Percentiles rank a stretch among this genome's conserved stretches.
Conservation (phyloP, 2,888 invertebrate genomes). For the Adineta ricciae region DNA sequence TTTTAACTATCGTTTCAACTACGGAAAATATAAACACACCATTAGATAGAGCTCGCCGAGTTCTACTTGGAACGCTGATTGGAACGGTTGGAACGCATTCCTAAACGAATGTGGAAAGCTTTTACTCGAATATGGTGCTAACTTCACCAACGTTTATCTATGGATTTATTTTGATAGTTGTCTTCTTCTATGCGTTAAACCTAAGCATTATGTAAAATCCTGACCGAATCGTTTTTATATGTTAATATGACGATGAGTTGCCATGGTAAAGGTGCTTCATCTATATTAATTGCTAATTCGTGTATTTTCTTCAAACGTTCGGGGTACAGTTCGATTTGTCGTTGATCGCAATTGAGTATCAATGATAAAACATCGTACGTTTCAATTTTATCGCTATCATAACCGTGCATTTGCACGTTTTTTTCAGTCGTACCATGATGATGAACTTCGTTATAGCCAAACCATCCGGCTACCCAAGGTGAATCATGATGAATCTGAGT, state of each 20-base stretch:
- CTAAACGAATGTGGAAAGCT: too few relatives aligned
- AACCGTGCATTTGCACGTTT: neutral
- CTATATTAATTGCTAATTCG: neutral
- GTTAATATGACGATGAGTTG: neutral
- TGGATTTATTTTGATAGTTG: too few relatives aligned
- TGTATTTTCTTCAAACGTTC: neutral
- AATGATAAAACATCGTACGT: neutral
- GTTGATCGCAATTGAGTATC: neutral
- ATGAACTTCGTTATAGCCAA: neutral
- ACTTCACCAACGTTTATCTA: too few relatives aligned
- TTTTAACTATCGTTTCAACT: too few relatives aligned
- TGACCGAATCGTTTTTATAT: neutral
- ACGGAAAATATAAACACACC: too few relatives aligned
- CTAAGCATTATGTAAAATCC: neutral
- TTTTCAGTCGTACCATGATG: neutral
- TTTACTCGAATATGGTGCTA: too few relatives aligned
- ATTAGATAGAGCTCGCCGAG: too few relatives aligned
- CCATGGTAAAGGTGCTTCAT: neutral
- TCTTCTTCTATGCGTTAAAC: too few relatives aligned
- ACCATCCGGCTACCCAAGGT: neutral
- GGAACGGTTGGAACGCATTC: too few relatives aligned
- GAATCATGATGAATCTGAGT: neutral
- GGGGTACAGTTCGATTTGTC: neutral
- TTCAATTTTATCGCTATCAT: neutral
- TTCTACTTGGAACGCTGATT: too few relatives aligned